Base-by-base conservation (phyloP, 2,113 vertebrate genomes). In the Ivindomyrus marchei region DNA sequence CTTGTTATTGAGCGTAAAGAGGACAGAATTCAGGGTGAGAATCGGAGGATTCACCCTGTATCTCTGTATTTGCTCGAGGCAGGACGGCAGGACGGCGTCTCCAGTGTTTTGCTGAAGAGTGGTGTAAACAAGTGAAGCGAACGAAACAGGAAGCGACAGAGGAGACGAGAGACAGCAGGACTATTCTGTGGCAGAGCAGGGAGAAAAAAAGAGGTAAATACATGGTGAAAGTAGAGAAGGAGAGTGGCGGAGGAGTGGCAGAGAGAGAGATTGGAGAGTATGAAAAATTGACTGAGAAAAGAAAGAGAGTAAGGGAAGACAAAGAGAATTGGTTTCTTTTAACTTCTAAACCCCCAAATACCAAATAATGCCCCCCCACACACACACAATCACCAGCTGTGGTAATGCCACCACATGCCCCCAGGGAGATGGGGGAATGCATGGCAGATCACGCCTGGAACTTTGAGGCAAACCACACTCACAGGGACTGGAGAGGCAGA, bases 81-180 rank as follows among this genome's bases (percentile, higher is more conserved):
- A 8, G 74, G 36, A 39, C 0, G 36, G 70, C 70, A 17, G 31
- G 39, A 77, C 0, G 15, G 36, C 31, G 15, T 36, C 66, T 39
- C 31, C 36, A 39, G 70, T 42, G 74, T 13, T 70, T 70, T n/a
- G 9, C 58, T 39, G 70, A 77, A 77, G 70, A 77, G 9, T 6
- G 31, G 31, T 1, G 31, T 39, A 39, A 77, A 39, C 70, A 77
- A 39, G 31, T 11, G 5, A 77, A 39, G 31, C 31, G 3, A 39
- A 39, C 13, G 70, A 77, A 39, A 39, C 70, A 77, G 56, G 47
- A 15, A 62, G 50, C 10, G 24, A 70, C 17, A 50, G 39, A 88
- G 89, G 91, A 84, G 91, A 90, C 87, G 91, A 92, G 83, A 46
- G 49, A 87, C 85, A 89, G 27, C 31, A 83, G n/a, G 27, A 90